These are phyloP conservation scores for Chinchilla lanigera DNA, from an alignment of 2,113 vertebrate species.

Conservation along the genomic window DNA sequence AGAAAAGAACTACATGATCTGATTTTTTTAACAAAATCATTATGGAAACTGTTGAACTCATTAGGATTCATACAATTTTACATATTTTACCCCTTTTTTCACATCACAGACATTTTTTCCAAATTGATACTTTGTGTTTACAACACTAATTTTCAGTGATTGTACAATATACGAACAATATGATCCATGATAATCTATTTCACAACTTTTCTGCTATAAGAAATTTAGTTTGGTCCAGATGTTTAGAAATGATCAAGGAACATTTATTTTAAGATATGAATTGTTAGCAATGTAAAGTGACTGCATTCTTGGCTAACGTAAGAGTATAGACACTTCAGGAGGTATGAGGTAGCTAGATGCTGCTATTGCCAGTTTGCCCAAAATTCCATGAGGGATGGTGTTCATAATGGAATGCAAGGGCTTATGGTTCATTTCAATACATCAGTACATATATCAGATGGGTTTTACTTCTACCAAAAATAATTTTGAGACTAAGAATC, in stretches of 20 bases:
- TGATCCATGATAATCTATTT: slow-evolving; percentile 20
- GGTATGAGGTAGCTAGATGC: neutral
- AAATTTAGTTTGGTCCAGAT: neutral
- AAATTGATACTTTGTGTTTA: neutral
- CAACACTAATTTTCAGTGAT: neutral
- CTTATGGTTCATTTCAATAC: slow-evolving; percentile 32
- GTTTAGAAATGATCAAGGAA: neutral
- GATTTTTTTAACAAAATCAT: neutral
- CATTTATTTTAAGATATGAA: slow-evolving; percentile 9
- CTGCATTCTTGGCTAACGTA: neutral
- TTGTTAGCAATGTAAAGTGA: slow-evolving; percentile 9
- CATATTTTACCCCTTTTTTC: neutral
- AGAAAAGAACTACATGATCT: neutral
- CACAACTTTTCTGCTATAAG: neutral
- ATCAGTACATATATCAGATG: neutral
- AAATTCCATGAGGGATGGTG: neutral
- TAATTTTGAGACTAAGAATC: slow-evolving; percentile 8
- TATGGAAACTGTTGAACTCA: neutral
- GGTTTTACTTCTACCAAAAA: slow-evolving; percentile 29
- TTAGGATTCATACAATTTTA: neutral
- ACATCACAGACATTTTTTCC: slow-evolving; percentile 23
- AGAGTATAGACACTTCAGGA: neutral
- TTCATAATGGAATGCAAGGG: neutral
- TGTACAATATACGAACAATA: neutral
- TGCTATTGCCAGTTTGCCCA: neutral